These are phyloP conservation scores for Rhinogobius similis DNA, from an alignment of 2,113 vertebrate genomes.

Conservation along the genomic window DNA sequence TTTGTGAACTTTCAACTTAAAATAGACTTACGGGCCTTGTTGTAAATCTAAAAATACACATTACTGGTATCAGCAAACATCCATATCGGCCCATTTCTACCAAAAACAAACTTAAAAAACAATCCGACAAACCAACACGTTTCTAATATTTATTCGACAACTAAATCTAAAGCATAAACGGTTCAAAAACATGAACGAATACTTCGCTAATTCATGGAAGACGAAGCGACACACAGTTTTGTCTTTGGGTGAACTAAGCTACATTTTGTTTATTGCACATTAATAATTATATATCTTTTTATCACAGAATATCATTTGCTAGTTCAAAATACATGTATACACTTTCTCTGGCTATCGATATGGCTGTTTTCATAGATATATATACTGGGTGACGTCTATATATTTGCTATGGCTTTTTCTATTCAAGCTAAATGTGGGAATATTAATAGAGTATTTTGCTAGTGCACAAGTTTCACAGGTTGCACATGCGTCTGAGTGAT, in stretches of 20 bases:
- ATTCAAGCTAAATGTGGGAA: slow-evolving; percentile 20
- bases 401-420: slow-evolving; percentile 63
- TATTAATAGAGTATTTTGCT: neutral
- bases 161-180: neutral
- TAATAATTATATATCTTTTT: slow-evolving; percentile 27
- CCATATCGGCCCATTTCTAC: too few relatives aligned
- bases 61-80: too few relatives aligned
- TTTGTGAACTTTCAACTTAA: too few relatives aligned
- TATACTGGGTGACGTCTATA: neutral
- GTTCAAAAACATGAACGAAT: too few relatives aligned
- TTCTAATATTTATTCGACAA: neutral
- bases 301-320: slow-evolving; percentile 44
- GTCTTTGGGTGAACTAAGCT: slow-evolving; percentile 6
- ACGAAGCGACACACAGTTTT: neutral
- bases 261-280: slow-evolving; percentile 37
- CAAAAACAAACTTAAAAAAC: too few relatives aligned
- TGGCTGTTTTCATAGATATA: slow-evolving; percentile 53
- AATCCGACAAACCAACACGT: neutral
- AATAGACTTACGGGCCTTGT: too few relatives aligned
- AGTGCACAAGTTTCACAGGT: slow-evolving; percentile 28
- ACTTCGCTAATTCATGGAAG: neutral
- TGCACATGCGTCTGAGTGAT: slow-evolving; percentile 44
- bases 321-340: slow-evolving; percentile 54
- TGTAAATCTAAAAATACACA: too few relatives aligned
- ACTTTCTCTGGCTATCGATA: slow-evolving; percentile 29